A percentile compares a stretch with the other conserved stretches of the same genome.
phyloP scores from a whole-genome alignment of 2,113 vertebrate species.

The Todiramphus saurophagus region DNA sequence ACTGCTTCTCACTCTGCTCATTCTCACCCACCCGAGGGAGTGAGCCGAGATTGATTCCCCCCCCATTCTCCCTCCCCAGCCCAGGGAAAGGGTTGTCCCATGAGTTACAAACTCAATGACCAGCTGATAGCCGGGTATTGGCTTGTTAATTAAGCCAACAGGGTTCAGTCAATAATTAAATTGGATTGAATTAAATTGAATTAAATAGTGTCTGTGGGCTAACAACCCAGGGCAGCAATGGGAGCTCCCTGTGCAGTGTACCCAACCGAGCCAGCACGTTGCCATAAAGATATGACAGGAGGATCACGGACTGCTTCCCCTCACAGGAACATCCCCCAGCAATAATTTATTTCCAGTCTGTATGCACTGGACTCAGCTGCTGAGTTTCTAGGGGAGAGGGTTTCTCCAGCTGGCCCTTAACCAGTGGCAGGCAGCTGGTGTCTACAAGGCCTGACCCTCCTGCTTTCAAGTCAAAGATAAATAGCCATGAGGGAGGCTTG shows the following conservation, averaged over 20 bases:
- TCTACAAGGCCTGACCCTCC: background rate
- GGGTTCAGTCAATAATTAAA: slow-evolving; percentile 51
- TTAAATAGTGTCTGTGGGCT: background rate
- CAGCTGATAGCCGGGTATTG: slow-evolving; percentile 29
- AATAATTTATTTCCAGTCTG: rapidly evolving
- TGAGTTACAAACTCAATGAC: background rate
- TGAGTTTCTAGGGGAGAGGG: background rate
- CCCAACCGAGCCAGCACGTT: rapidly evolving
- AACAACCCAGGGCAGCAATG: background rate
- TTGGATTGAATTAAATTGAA: background rate
- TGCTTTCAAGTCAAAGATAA: background rate
- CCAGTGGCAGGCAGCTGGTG: background rate
- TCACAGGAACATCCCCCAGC: background rate
- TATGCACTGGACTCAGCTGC: background rate
- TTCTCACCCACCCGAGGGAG: background rate
- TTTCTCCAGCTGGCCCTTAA: background rate
- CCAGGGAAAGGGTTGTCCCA: background rate
- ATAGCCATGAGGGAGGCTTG: background rate
- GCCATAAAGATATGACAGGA: rapidly evolving
- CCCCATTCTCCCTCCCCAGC: background rate
- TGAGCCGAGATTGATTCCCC: background rate
- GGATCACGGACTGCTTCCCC: background rate
- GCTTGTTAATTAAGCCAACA: slow-evolving; percentile 14
- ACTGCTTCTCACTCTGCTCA: background rate
- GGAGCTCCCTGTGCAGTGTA: background rate